These are phyloP conservation scores for Eupeodes luniger DNA, from an alignment of 2,888 invertebrate genomes.

Conservation along the genomic window DNA sequence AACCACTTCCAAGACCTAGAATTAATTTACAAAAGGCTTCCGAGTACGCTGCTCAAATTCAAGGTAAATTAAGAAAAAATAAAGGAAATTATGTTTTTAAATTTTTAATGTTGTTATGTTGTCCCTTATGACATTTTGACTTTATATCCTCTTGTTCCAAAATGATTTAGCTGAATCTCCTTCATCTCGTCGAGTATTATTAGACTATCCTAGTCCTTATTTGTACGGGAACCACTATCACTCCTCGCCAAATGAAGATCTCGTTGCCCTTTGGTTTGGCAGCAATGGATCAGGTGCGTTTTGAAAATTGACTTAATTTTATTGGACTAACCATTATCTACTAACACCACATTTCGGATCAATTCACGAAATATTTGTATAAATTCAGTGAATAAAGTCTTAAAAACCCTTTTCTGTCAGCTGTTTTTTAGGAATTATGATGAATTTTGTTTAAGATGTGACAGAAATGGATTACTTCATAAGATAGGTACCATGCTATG, in stretches of 20 bases:
- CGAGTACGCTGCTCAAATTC: slow-evolving; percentile 83
- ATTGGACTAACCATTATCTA: slow-evolving; percentile 56
- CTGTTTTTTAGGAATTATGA: too few relatives aligned
- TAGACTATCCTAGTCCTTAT: slow-evolving; percentile 84
- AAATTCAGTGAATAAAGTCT: too few relatives aligned
- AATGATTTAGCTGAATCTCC: slow-evolving; percentile 83
- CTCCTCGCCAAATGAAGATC: slow-evolving; percentile 89
- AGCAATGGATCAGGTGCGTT: slow-evolving; percentile 87
- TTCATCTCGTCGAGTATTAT: slow-evolving; percentile 84
- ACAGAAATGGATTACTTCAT: too few relatives aligned
- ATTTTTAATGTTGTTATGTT: background rate
- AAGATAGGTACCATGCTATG: too few relatives aligned
- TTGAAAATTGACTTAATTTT: slow-evolving; percentile 22
- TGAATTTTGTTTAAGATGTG: too few relatives aligned
- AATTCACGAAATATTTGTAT: background rate
- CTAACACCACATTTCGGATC: slow-evolving; percentile 36
- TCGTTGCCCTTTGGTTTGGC: slow-evolving; percentile 90
- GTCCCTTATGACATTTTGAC: slow-evolving; percentile 30
- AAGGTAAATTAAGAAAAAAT: slow-evolving; percentile 79
- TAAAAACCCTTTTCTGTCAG: too few relatives aligned
- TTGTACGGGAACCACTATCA: slow-evolving; percentile 84
- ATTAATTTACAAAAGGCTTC: slow-evolving; percentile 84
- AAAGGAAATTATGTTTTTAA: background rate
- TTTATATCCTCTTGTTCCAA: slow-evolving; percentile 38
- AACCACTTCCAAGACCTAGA: slow-evolving; percentile 82